Conservation (phyloP, 1,140 invertebrate genomes). For the Nebria ingens region DNA sequence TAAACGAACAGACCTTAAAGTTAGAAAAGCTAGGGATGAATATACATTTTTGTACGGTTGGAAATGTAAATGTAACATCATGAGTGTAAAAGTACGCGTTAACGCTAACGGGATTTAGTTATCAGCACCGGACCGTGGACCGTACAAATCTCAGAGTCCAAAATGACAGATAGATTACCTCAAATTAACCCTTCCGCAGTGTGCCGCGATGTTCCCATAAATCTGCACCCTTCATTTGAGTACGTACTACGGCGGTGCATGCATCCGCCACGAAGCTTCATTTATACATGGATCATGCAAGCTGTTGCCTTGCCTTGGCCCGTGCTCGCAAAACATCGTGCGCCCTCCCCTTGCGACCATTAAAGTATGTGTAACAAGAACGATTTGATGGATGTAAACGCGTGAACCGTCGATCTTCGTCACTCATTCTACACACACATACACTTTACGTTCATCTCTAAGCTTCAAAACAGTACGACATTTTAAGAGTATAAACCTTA, state of each 20-base stretch:
- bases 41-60: too few species aligned
- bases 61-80: too few species aligned
- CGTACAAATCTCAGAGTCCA: constrained; percentile 11
- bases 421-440: too few species aligned
- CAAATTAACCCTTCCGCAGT: constrained; percentile 27
- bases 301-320: background rate
- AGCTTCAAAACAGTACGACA: too few species aligned
- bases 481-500: too few species aligned
- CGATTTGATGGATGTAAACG: constrained; percentile 1
- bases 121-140: background rate
- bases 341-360: background rate
- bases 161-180: constrained; percentile 26
- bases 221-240: constrained; percentile 19
- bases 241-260: background rate
- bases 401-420: background rate
- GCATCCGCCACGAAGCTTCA: background rate
- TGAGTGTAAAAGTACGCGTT: too few species aligned
- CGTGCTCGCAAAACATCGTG: background rate
- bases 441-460: too few species aligned
- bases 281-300: constrained; percentile 4
- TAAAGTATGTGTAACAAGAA: constrained; percentile 8
- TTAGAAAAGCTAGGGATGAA: too few species aligned
- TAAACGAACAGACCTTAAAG: too few species aligned
- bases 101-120: background rate
- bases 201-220: constrained; percentile 22